Evolutionary conservation across 2,888 invertebrate species (phyloP), one percentile per base, ranked within the genome.

Genomic region (Nemotelus pantherinus): DNA sequence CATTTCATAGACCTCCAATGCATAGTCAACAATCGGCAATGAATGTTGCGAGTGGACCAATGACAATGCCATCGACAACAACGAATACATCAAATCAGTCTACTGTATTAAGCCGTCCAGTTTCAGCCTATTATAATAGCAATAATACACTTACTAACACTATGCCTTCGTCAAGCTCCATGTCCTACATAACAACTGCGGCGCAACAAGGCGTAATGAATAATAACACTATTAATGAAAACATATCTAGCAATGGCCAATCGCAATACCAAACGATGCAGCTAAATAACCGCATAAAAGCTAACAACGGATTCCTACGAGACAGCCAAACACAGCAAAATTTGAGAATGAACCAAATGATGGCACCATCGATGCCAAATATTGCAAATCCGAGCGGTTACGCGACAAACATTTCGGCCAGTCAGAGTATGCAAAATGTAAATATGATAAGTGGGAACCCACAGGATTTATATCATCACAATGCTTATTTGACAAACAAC

Each of bases 301-400:
- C 41, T 5, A 83, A 81, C 50, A 84, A 83, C 76, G 85, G 84
- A 77, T 87, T 87, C 74, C 55, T 71, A 44, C 82, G 84, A 53
- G 85, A 85, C 63, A 81, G 81, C 76, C 85, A 85, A 76, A 79
- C 79, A 4, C 81, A 81, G 63, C 86, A 85, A 47, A 85, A 85
- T 78, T 79, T 86, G 48, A 85, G 87, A 47, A 83, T 87, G 81
- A 87, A 86, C 78, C 86, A 86, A 81, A 85, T 87, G 83, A 82
- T 87, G 84, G 87, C 87, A 10, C 87, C 87, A 0, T 87, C 87
- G 6, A 87, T 87, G 87, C 87, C 87, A 45, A 87, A 87, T 79
- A 87, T 87, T n/a, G 78, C 84, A 79, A 81, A 85, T 81, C 60
- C 85, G 80, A 74, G 80, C 74, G 81, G 81, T 2, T 82, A 83